Evolutionary conservation across 2,888 invertebrate species (phyloP), one percentile per base, ranked within the genome.

Genomic region (Cosmia trapezina): DNA sequence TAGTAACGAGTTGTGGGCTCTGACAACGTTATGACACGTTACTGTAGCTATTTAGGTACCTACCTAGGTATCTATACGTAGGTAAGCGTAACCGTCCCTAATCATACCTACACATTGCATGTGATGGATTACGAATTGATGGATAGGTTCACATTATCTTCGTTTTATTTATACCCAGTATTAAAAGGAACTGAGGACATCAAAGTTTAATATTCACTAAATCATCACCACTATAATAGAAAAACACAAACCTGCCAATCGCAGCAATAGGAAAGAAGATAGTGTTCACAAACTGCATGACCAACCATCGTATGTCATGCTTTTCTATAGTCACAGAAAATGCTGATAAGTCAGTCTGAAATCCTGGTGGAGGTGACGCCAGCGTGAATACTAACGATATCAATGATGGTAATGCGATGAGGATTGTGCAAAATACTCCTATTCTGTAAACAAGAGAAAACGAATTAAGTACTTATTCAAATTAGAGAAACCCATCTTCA

Each of bases 251-350:
- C 97, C 97, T 97, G 93, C 97, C 97, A 87, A 97, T 96, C 56
- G 97, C 97, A 91, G 97, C 96, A 59, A 97, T 89, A 37, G 97
- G 97, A 89, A 97, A 97, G 70, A 96, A 93, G 9, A 97, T 67
- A 80, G 96, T 95, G 83, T 96, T 96, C 1, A 93, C 75, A 64
- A 96, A 87, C 90, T 97, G 97, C 72, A 92, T 84, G 3, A 93
- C 83, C 77, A 97, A 90, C 96, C 96, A 94, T 81, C 83, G 87
- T n/a, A 93, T 89, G 71, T 95, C 95, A 41, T 94, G 91, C 85
- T 96, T 96, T 74, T 94, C 89, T n/a, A 93, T 78, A 4, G 93
- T 93, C 61, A 96, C 90, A 2, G 94, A 83, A 80, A 83, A 95
- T 1, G 95, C 94, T 22, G 95, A 89, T 51, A 95, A 90, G 7